Evolutionary conservation across 2,113 vertebrate genomes (phyloP).

Genomic region (Lophochroa leadbeateri): DNA sequence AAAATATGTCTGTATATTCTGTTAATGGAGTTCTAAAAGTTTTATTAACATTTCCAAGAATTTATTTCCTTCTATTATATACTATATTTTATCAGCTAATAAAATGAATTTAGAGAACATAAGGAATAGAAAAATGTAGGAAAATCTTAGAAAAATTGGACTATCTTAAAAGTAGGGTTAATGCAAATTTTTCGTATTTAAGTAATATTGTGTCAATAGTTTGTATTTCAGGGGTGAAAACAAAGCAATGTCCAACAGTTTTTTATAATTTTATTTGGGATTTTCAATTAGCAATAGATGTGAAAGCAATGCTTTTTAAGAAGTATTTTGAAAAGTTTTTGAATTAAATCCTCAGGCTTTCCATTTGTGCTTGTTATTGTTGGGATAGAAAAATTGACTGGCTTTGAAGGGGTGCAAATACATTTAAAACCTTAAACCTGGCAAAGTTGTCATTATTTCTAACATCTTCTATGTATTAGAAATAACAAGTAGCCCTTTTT

Average conservation of each 20-base stretch:
- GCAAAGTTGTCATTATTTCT: background rate
- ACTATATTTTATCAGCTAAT: background rate
- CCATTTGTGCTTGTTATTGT: background rate
- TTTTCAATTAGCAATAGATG: background rate
- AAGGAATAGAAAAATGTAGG: background rate
- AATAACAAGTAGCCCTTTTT: background rate
- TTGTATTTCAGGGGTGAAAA: background rate
- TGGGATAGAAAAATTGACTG: background rate
- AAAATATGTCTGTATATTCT: background rate
- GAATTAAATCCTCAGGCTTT: background rate
- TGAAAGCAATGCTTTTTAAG: background rate
- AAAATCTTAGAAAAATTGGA: background rate
- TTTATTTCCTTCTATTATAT: background rate
- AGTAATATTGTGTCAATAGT: background rate
- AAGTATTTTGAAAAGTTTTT: background rate
- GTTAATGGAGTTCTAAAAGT: background rate
- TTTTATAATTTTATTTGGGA: background rate
- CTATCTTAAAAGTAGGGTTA: background rate
- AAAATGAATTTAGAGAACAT: background rate
- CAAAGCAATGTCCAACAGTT: background rate
- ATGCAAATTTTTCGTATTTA: background rate
- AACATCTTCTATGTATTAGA: background rate
- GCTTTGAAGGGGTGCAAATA: background rate
- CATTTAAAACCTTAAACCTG: background rate
- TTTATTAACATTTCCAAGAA: background rate